Evolutionary conservation across 2,888 invertebrate species (phyloP).

Genomic region (Boloria euphrosyne): DNA sequence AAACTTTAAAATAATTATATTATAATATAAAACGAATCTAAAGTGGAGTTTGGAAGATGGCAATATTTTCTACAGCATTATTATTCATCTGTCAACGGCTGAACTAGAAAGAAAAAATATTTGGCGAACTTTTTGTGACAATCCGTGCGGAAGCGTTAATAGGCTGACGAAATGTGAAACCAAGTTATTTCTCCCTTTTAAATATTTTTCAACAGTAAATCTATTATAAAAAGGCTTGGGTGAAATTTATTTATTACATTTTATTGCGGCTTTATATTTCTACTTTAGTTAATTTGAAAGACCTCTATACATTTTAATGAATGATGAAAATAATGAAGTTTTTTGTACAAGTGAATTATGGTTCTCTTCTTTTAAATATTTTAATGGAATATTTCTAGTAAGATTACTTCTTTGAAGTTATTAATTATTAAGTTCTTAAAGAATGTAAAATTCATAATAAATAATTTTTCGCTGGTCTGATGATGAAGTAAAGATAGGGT

Average conservation of each 20-base stretch:
- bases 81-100: conserved; percentile 29
- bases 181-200: conserved; percentile 28
- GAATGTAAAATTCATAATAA: too few relatives aligned
- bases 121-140: conserved; percentile 54
- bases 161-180: conserved; percentile 38
- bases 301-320: background rate
- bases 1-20: background rate
- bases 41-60: conserved; percentile 9
- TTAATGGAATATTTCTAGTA: too few relatives aligned
- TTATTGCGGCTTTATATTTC: background rate
- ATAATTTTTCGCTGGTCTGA: too few relatives aligned
- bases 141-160: conserved; percentile 50
- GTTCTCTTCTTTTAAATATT: too few relatives aligned
- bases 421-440: too few relatives aligned
- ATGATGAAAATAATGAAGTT: background rate
- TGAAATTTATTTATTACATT: conserved; percentile 4
- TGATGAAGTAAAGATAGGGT: too few relatives aligned
- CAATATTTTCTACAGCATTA: conserved; percentile 28
- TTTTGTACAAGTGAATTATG: too few relatives aligned
- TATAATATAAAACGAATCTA: background rate
- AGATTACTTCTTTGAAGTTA: too few relatives aligned
- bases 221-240: conserved; percentile 7
- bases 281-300: background rate
- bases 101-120: conserved; percentile 30
- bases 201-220: conserved; percentile 27